Evolutionary conservation across 1,140 invertebrate genomes (phyloP), one percentile per base, ranked within the genome.

Genomic region (Drosophila insularis): DNA sequence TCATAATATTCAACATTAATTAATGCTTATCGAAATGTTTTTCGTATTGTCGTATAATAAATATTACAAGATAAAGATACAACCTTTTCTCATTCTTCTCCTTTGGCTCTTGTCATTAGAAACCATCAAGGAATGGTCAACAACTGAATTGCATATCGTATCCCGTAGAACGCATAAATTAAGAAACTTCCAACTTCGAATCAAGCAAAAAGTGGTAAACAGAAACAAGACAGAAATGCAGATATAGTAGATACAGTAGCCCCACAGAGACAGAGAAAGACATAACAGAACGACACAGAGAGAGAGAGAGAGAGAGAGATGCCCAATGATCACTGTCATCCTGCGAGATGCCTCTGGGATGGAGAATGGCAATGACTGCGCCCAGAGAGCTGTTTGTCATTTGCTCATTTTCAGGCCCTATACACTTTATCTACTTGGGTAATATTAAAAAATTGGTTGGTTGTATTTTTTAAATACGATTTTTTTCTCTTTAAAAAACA

Each of bases 31-130:
- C 43, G 43, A 21, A 50, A 50, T 50, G 43, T 46, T 19, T 17
- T 17, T 37, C 35, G 7, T 46, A 17, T 46, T 46, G 40, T 50
- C 43, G 43, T 50, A 50, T 50, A 50, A 50, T 50, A 50, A 50
- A 50, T 50, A 50, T 50, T 50, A 50, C 43, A 50, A 50, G 43
- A 50, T 50, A 50, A 50, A 50, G 43, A 50, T 21, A 50, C 43
- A 50, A 35, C 32, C 32, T 10, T 35, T 35, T 8, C 14, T 19
- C 40, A 10, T 19, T 19, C 14, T 0, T 4, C 14, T 50, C 10
- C 43, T 50, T 21, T 17, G 8, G 17, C 17, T 3, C 43, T 50
- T 50, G 43, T 50, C 43, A 50, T 50, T 50, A 50, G 43, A 50
- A 50, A 50, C 43, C 43, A 50, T 50, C 43, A 21, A n/a, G 43